phyloP scores from a whole-genome alignment of 2,113 vertebrate species.

The Tetrao urogallus region DNA sequence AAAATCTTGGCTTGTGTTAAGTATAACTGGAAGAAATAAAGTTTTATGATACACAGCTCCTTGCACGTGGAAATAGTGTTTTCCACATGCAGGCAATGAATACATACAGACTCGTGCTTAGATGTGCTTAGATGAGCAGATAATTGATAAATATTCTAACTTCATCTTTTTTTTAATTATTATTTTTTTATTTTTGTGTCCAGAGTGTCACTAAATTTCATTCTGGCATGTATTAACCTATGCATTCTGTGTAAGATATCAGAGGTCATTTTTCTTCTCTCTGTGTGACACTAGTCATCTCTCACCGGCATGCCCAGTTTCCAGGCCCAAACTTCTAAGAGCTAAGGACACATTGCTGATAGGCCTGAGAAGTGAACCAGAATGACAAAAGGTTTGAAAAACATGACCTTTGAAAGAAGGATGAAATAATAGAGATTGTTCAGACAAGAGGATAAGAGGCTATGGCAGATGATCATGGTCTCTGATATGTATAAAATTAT shows the following conservation, averaged over 20 bases:
- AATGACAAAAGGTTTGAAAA: not conserved
- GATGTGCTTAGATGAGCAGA: not conserved
- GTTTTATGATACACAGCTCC: not conserved
- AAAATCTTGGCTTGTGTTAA: not conserved
- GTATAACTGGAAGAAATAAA: not conserved
- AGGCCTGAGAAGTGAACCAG: not conserved
- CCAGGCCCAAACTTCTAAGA: not conserved
- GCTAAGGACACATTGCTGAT: not conserved
- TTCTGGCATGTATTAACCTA: not conserved
- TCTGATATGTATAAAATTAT: not conserved
- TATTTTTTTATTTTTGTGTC: not conserved
- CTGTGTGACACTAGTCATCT: not conserved
- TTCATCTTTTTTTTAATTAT: too few relatives aligned
- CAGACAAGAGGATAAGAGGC: conserved; percentile 20
- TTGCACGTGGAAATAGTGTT: not conserved
- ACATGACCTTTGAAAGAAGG: not conserved
- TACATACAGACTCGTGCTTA: not conserved
- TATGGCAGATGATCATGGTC: not conserved
- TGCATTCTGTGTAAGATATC: not conserved
- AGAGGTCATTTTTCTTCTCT: not conserved
- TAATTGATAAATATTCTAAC: not conserved
- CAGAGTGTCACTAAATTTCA: not conserved
- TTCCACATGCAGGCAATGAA: not conserved
- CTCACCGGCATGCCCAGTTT: not conserved
- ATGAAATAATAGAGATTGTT: conserved; percentile 23